phyloP scores from a whole-genome alignment of 2,797 vertebrate genomes.

The Darevskia mixta region DNA sequence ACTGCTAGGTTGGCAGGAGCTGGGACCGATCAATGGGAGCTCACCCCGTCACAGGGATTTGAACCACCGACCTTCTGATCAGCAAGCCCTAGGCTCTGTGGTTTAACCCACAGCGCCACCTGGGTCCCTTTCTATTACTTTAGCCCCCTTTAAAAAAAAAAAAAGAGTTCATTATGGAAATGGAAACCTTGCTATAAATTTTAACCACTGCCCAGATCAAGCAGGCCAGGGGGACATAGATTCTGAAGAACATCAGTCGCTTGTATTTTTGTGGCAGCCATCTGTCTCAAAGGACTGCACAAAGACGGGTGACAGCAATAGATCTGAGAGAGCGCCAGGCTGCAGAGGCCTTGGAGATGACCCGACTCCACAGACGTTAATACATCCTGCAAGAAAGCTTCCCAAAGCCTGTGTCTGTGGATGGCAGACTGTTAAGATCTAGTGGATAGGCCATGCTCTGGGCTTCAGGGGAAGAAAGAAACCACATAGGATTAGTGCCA shows the following conservation, averaged over 20 bases:
- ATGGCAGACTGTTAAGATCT: background rate
- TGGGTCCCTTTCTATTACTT: background rate
- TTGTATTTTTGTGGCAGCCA: background rate
- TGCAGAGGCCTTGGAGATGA: background rate
- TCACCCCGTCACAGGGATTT: fast-evolving
- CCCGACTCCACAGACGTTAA: background rate
- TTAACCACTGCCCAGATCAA: background rate
- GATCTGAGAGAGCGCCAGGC: background rate
- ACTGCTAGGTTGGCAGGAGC: too few relatives aligned
- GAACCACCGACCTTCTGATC: too few relatives aligned
- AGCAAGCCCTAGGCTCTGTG: too few relatives aligned
- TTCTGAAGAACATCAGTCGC: background rate
- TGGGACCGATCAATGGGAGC: too few relatives aligned
- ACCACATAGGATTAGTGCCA: background rate
- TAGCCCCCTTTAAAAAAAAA: background rate
- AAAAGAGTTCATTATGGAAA: slow-evolving; percentile 11
- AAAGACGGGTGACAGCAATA: background rate
- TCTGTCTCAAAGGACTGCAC: background rate
- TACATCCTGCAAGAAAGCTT: background rate
- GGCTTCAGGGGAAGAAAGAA: background rate
- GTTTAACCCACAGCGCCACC: too few relatives aligned
- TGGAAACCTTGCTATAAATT: background rate
- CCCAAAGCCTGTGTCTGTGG: background rate
- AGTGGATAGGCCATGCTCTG: background rate
- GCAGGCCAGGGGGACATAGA: background rate